Evolutionary conservation across 35 echinoderm and acorn worm genomes (phyloP).

Genomic region (Lytechinus pictus): DNA sequence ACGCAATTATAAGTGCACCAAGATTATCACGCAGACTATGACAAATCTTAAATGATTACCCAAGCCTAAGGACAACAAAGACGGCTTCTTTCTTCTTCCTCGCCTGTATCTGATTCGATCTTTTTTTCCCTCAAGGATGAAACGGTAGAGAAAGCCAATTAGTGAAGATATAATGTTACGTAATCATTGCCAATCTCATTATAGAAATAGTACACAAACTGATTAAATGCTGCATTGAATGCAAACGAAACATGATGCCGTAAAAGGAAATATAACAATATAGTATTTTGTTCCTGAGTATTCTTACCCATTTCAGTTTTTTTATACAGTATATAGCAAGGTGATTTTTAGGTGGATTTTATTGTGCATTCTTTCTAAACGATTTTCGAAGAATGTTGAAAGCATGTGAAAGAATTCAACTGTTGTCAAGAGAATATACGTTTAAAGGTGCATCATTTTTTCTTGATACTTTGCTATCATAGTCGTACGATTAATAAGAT

Average conservation of each 20-base stretch:
- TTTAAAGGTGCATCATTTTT: too few relatives aligned
- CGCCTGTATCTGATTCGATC: background rate
- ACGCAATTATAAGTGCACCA: background rate
- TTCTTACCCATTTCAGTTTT: too few relatives aligned
- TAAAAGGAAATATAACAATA: background rate
- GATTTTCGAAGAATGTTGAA: too few relatives aligned
- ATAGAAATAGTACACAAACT: background rate
- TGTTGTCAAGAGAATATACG: too few relatives aligned
- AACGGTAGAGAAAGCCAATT: background rate
- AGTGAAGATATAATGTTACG: background rate
- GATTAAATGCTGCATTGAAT: background rate
- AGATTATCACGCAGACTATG: background rate
- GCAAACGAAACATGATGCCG: background rate
- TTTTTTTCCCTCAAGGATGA: background rate
- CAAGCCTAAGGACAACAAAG: background rate
- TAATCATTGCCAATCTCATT: conserved; percentile 4
- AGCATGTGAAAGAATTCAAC: too few relatives aligned
- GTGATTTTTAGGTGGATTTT: too few relatives aligned
- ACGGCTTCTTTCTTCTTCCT: background rate
- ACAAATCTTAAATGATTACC: background rate
- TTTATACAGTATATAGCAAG: too few relatives aligned
- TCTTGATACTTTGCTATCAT: too few relatives aligned
- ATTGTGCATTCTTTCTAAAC: too few relatives aligned
- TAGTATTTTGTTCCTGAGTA: too few relatives aligned
- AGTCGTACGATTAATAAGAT: too few relatives aligned